Evolutionary conservation across 2,888 invertebrate species (phyloP).

Genomic region (Bedellia somnulentella): DNA sequence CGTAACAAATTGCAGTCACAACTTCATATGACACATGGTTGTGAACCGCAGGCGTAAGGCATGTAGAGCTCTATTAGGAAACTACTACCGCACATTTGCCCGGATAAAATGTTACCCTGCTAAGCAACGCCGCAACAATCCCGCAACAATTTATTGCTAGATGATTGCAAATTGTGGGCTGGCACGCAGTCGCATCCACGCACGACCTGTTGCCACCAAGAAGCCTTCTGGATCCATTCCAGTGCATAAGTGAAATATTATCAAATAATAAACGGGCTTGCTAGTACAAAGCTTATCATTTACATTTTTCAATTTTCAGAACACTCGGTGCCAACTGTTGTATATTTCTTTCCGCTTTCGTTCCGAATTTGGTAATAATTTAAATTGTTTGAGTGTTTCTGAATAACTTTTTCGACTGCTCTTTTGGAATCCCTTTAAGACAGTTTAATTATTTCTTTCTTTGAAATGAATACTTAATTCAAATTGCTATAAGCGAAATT

Average conservation of each 20-base stretch:
- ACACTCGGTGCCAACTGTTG: constrained; percentile 36
- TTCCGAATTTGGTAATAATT: too few relatives aligned
- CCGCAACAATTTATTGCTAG: constrained; percentile 25
- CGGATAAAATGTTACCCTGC: constrained; percentile 21
- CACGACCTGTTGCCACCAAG: constrained; percentile 9
- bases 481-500: too few relatives aligned
- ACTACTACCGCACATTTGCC: constrained; percentile 4
- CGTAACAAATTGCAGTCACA: background rate
- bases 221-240: constrained; percentile 13
- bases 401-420: too few relatives aligned
- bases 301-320: constrained; percentile 53
- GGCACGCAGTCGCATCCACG: constrained; percentile 14
- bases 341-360: too few relatives aligned
- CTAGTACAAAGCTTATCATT: constrained; percentile 32
- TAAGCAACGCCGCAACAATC: constrained; percentile 23
- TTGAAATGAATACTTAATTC: too few relatives aligned
- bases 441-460: too few relatives aligned
- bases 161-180: constrained; percentile 24
- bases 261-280: constrained; percentile 11
- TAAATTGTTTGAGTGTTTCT: background rate
- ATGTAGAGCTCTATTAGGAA: constrained; percentile 6
- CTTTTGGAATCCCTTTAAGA: too few relatives aligned
- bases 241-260: constrained; percentile 15
- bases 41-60: constrained; percentile 10
- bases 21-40: constrained; percentile 6